Evolutionary conservation across 1,140 invertebrate genomes (phyloP).

Genomic region (Acromyrmex echinatior): DNA sequence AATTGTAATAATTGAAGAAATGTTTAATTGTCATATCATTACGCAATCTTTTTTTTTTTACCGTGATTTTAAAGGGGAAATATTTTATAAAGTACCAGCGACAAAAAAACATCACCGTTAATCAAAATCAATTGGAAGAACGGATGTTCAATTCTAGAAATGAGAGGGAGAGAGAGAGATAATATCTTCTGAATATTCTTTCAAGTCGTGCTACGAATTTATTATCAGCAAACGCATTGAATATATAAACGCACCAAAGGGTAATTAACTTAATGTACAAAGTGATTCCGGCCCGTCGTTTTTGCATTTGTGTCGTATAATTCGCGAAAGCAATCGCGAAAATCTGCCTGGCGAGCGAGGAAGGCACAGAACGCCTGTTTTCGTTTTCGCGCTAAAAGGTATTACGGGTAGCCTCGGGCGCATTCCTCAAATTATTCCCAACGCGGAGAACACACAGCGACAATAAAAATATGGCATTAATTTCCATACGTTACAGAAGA

Average conservation of each 20-base stretch:
- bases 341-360: slow-evolving; percentile 55
- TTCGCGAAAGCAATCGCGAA: slow-evolving; percentile 62
- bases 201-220: slow-evolving; percentile 34
- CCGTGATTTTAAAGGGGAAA: not conserved
- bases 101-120: not conserved
- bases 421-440: slow-evolving; percentile 72
- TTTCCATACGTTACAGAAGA: slow-evolving; percentile 80
- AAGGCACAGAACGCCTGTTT: slow-evolving; percentile 57
- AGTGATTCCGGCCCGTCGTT: slow-evolving; percentile 59
- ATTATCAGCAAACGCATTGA: slow-evolving; percentile 49
- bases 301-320: slow-evolving; percentile 58
- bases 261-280: slow-evolving; percentile 60
- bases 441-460: slow-evolving; percentile 62
- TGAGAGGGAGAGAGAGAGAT: not conserved
- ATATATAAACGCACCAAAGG: slow-evolving; percentile 28
- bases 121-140: slow-evolving; percentile 35
- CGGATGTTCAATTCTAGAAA: not conserved
- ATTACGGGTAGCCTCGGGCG: slow-evolving; percentile 67
- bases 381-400: slow-evolving; percentile 58
- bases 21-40: not conserved
- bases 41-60: not conserved
- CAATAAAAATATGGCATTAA: slow-evolving; percentile 81
- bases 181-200: slow-evolving; percentile 47
- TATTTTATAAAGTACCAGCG: not conserved
- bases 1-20: slow-evolving; percentile 24